These are phyloP conservation scores for Equus quagga DNA, from an alignment of 2,113 vertebrate species.

Conservation along the genomic window DNA sequence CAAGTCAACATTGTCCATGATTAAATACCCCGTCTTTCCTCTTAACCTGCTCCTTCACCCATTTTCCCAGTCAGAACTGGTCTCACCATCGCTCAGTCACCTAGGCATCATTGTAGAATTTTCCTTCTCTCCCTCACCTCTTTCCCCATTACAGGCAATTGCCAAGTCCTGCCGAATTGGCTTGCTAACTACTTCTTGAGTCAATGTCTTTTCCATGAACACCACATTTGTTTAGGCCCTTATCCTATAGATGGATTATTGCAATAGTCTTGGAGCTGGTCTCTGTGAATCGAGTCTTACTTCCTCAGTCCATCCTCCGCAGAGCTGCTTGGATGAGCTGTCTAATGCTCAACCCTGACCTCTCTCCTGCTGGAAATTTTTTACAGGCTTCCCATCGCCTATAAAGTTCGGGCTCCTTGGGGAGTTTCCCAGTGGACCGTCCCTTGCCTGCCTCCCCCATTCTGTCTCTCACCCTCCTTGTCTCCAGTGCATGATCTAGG, in stretches of 20 bases:
- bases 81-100: background rate
- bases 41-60: background rate
- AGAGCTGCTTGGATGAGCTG: background rate
- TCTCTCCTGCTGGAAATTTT: background rate
- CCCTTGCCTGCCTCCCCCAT: background rate
- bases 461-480: background rate
- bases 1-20: background rate
- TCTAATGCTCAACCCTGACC: background rate
- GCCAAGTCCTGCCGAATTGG: background rate
- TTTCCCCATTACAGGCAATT: background rate
- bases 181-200: background rate
- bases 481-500: background rate
- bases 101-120: background rate
- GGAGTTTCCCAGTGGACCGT: background rate
- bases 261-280: background rate
- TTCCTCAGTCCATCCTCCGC: background rate
- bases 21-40: background rate
- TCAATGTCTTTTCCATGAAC: background rate
- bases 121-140: background rate
- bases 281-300: background rate
- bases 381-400: background rate
- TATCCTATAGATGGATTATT: background rate
- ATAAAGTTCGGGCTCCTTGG: background rate
- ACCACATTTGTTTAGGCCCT: background rate
- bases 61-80: background rate